Evolutionary conservation across 2,888 invertebrate genomes (phyloP).

Genomic region (Pollenia angustigena): DNA sequence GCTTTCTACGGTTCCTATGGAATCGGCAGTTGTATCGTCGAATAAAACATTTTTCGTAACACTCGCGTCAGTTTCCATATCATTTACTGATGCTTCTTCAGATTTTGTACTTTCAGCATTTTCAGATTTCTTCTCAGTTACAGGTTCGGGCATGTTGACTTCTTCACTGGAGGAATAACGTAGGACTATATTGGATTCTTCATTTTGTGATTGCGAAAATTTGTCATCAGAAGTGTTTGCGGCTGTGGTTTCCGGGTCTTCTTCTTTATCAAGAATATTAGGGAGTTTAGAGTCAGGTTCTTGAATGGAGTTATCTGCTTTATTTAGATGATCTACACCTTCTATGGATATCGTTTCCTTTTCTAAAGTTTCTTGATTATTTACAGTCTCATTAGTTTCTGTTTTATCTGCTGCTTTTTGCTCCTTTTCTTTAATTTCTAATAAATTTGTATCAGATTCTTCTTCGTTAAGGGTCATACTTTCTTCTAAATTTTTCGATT

Average conservation of each 20-base stretch:
- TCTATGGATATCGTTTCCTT: not conserved
- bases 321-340: not conserved
- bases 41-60: not conserved
- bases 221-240: not conserved
- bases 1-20: slow-evolving; percentile 2
- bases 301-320: not conserved
- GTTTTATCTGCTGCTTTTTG: not conserved
- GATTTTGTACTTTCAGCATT: not conserved
- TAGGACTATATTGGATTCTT: not conserved
- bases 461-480: not conserved
- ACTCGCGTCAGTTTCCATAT: not conserved
- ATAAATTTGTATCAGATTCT: not conserved
- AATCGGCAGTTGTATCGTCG: slow-evolving; percentile 1
- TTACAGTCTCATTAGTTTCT: not conserved
- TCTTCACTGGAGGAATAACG: slow-evolving; percentile 12
- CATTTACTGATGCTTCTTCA: not conserved
- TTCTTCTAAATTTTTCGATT: not conserved
- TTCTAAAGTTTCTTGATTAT: not conserved
- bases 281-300: not conserved
- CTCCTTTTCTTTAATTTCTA: not conserved
- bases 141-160: not conserved
- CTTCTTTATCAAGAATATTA: not conserved
- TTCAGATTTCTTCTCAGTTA: not conserved
- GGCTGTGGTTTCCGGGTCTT: not conserved
- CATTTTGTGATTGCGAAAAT: not conserved